Conservation (phyloP, 2,113 vertebrate genomes). For the Cottus gobio region DNA sequence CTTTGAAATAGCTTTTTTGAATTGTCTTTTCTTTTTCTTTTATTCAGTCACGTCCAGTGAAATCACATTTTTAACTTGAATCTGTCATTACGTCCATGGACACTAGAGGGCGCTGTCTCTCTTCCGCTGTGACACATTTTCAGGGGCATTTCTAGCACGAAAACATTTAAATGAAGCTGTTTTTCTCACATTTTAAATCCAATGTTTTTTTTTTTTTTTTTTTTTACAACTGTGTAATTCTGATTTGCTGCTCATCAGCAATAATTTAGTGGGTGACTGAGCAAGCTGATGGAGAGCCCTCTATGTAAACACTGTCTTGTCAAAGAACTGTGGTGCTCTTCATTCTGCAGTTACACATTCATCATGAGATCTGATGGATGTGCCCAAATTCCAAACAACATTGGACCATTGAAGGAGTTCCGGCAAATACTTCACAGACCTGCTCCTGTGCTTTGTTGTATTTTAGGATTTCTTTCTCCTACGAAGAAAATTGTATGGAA, state of each 20-base stretch:
- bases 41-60: neutral
- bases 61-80: conserved; percentile 24
- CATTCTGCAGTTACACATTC: conserved; percentile 25
- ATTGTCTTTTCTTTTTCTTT: conserved; percentile 3
- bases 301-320: conserved; percentile 8
- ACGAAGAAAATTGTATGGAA: neutral
- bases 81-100: conserved; percentile 14
- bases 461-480: neutral
- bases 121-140: conserved; percentile 26
- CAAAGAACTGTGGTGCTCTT: neutral
- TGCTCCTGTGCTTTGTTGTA: conserved; percentile 7
- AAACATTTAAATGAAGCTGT: neutral
- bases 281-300: neutral
- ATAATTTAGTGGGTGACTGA: conserved; percentile 19
- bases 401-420: conserved; percentile 5
- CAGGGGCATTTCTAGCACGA: conserved; percentile 37
- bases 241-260: conserved; percentile 35
- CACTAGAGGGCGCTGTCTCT: conserved; percentile 45
- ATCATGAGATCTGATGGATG: conserved; percentile 11
- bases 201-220: neutral
- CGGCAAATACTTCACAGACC: conserved; percentile 53
- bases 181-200: neutral
- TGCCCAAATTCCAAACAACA: neutral
- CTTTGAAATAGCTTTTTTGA: conserved; percentile 41
- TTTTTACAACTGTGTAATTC: neutral